Evolutionary conservation across 1,140 invertebrate genomes (phyloP), one percentile per base, ranked within the genome.

Genomic region (Caenorhabditis brenneri): DNA sequence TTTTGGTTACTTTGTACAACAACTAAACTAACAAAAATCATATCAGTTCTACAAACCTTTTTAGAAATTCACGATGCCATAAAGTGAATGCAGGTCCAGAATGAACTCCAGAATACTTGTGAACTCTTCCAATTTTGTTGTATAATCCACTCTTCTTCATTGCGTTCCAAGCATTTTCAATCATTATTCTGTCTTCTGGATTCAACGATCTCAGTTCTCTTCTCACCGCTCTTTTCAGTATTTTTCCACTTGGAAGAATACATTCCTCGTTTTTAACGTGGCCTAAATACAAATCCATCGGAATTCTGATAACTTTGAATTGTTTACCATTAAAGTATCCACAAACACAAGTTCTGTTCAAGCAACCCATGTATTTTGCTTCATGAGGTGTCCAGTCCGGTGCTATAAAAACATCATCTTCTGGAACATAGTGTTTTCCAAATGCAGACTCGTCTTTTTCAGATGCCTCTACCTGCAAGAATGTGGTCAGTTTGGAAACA

Each of bases 41-140:
- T n/a, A n/a, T n/a, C n/a, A n/a, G n/a, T n/a, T n/a, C n/a, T n/a
- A 36, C 29, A 0, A 27, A 86, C 85, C 84, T 51, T 60, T 86
- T 86, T 15, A 86, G 39, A 46, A 83, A 86, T 42, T 86, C 85
- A 31, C 85, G 16, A 65, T 86, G 85, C 85, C 85, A 86, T 9
- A 83, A 31, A 22, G 49, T 78, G 53, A 86, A 86, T 36, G 55
- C 85, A 24, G 85, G 85, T 78, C 85, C 85, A 12, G 85, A 86
- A 80, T 86, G 85, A 49, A 84, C 85, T 16, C 85, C 85, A 5
- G 46, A 48, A 55, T 82, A 86, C 31, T 86, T 86, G 85, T 86
- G 83, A 86, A 88, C 49, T 87, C 87, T 60, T 39, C 51, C 58
- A 22, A 86, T 51, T 29, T 39, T 33, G 42, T 86, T 86, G 46